Percentiles rank a stretch among this genome's conserved stretches.
Evolutionary conservation across 2,113 vertebrate species (phyloP).

Genomic region (human (Homo sapiens)): GRCh38 chr7:127719001-127719500

Average conservation of each 20-base stretch:
- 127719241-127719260: not conserved
- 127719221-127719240: slow-evolving; percentile 18
- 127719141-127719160: not conserved
- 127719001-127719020: not conserved
- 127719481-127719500: not conserved
- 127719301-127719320: not conserved
- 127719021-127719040: not conserved
- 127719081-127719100: slow-evolving; percentile 25
- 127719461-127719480: not conserved
- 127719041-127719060: not conserved
- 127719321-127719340: not conserved
- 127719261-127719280: not conserved
- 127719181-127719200: not conserved
- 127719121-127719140: not conserved
- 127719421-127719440: not conserved
- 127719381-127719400: not conserved
- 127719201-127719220: not conserved
- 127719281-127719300: not conserved
- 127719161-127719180: not conserved
- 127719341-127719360: slow-evolving; percentile 6
- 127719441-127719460: not conserved
- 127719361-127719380: not conserved
- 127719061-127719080: slow-evolving; percentile 19
- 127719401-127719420: not conserved
- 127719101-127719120: not conserved